Evolutionary conservation across 2,888 invertebrate genomes (phyloP), one percentile per base, ranked within the genome.

Genomic region (Plebejus anna): DNA sequence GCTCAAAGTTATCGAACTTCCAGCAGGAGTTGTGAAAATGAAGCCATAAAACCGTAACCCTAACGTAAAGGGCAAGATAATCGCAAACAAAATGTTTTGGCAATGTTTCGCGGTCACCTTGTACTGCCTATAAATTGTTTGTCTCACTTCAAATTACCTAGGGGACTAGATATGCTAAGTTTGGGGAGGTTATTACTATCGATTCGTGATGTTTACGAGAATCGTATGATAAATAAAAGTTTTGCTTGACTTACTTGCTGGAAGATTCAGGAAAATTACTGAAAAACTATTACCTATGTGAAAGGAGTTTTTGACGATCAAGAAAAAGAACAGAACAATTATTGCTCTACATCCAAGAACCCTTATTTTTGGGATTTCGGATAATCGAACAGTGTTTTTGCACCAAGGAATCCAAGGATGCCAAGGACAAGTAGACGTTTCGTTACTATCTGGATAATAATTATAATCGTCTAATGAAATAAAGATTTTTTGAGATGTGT

Each of bases 81-180:
- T 59, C 59, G 2, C 75, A 77, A 70, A 75, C 78, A 76, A 78
- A 79, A 77, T 77, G 36, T 57, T 59, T 47, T 42, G 75, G 61
- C 72, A 78, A 79, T 78, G 77, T 78, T 73, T 75, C 76, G 73
- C 77, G 77, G 80, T 78, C 79, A 78, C 77, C 78, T 78, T 77
- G 78, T 78, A 77, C 77, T 70, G 77, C 77, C 78, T 75, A 79
- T 79, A 78, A 79, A 77, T 78, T 75, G 77, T 78, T 75, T 73
- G 42, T 71, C 77, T 70, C 72, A 75, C 70, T 73, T 73, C 32
- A 36, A 72, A 72, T 72, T 47, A 72, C 72, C 72, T 72, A 51
- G 72, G 72, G 72, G 47, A 28, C 72, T 72, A 51, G 51, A 51
- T 72, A 72, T 72, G 72, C 72, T 72, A 72, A 72, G 13, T 72